phyloP scores from a whole-genome alignment of 2,113 vertebrate genomes.

The Carassius carassius region DNA sequence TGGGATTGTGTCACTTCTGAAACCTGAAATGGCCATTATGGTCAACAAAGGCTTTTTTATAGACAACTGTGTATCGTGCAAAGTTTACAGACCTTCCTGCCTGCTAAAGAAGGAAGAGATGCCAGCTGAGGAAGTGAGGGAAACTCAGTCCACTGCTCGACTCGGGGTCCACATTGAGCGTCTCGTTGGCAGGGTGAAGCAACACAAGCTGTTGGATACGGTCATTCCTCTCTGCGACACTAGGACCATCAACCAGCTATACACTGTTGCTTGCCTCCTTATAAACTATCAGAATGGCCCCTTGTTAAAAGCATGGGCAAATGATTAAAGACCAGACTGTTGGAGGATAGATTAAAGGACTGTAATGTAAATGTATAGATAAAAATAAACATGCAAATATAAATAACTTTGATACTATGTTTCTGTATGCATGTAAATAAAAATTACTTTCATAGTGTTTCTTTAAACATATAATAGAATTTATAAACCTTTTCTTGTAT shows the following conservation, averaged over 20 bases:
- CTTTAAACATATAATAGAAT: neutral
- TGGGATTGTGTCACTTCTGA: conserved; percentile 4
- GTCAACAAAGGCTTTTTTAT: neutral
- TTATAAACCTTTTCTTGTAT: neutral
- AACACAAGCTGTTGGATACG: conserved; percentile 49
- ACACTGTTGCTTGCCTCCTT: conserved; percentile 44
- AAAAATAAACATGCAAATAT: neutral
- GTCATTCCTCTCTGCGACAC: conserved; percentile 21
- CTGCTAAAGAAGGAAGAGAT: neutral
- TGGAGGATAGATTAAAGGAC: neutral
- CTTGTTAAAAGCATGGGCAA: conserved; percentile 42
- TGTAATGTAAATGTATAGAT: conserved; percentile 5
- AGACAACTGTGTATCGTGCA: neutral
- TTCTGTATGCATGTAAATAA: neutral
- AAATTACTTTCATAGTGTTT: neutral
- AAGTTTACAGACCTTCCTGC: neutral
- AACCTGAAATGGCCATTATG: conserved; percentile 29
- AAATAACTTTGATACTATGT: neutral
- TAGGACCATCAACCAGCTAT: conserved; percentile 42
- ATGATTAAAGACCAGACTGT: conserved; percentile 12
- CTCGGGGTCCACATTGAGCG: conserved; percentile 39
- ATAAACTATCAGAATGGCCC: conserved; percentile 47
- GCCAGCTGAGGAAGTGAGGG: neutral
- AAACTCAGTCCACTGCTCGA: neutral
- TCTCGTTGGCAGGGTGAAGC: conserved; percentile 18